These are phyloP conservation scores for Agrenia bidenticulata DNA, from an alignment of 2,888 invertebrate genomes.

Conservation along the genomic window DNA sequence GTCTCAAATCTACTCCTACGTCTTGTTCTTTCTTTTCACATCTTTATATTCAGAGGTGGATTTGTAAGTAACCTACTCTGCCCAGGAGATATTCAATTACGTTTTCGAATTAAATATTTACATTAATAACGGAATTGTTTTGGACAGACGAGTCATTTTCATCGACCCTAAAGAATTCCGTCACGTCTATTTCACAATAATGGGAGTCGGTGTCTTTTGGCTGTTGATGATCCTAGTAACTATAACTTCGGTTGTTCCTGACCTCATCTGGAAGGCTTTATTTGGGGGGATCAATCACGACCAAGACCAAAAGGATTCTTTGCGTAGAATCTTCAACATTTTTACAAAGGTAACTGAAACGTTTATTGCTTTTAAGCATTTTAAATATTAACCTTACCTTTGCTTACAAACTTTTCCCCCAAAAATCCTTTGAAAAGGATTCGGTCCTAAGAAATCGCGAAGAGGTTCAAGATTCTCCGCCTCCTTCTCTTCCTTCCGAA, in stretches of 20 bases:
- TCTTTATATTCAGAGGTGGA: constrained; percentile 63
- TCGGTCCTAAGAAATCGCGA: too few species aligned
- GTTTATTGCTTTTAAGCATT: too few species aligned
- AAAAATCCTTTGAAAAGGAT: too few species aligned
- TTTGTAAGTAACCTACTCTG: constrained; percentile 64
- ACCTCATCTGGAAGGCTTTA: constrained; percentile 55
- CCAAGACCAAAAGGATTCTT: constrained; percentile 11
- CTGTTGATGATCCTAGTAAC: constrained; percentile 61
- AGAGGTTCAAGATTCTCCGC: too few species aligned
- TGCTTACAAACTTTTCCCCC: too few species aligned
- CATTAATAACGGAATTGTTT: background rate
- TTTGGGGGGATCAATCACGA: constrained; percentile 26
- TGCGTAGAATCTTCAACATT: constrained; percentile 23
- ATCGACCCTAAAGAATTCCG: constrained; percentile 34
- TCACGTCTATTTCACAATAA: constrained; percentile 62
- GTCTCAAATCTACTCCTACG: constrained; percentile 62
- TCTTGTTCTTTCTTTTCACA: constrained; percentile 62
- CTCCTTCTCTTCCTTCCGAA: background rate
- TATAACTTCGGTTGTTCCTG: constrained; percentile 63
- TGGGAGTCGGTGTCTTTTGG: constrained; percentile 65
- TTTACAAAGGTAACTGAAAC: constrained; percentile 35
- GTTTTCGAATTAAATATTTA: constrained; percentile 14
- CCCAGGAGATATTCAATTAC: background rate
- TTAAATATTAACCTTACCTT: too few species aligned
- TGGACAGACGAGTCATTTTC: constrained; percentile 11